These are phyloP conservation scores for Drosophila paracracens DNA, from an alignment of 2,888 invertebrate species.

Conservation along the genomic window DNA sequence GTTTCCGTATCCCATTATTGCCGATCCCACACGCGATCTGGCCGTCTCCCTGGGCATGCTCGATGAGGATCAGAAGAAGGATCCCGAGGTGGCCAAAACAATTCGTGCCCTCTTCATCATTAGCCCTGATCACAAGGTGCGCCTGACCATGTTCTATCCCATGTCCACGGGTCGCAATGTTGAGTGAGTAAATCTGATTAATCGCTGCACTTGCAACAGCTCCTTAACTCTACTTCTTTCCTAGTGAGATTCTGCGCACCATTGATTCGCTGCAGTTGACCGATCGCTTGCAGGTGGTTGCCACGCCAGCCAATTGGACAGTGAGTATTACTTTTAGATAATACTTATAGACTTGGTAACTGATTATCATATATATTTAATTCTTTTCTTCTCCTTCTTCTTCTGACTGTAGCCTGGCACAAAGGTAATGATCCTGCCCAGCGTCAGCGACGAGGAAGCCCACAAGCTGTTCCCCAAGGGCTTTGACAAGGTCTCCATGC, in stretches of 20 bases:
- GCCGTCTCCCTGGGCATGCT: constrained; percentile 92
- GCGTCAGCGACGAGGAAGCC: constrained; percentile 88
- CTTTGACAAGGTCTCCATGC: constrained; percentile 89
- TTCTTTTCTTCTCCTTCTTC: neutral
- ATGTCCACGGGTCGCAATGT: constrained; percentile 94
- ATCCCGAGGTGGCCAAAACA: constrained; percentile 89
- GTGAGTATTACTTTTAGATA: constrained; percentile 85
- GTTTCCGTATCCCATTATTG: constrained; percentile 93
- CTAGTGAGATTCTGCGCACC: constrained; percentile 92
- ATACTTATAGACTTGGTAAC: no score
- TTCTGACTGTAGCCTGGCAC: constrained; percentile 87
- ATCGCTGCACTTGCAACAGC: neutral
- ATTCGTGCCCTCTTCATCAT: constrained; percentile 92
- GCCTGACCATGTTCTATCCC: constrained; percentile 93
- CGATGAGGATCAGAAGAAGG: constrained; percentile 89
- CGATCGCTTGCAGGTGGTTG: constrained; percentile 89
- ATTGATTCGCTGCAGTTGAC: constrained; percentile 93
- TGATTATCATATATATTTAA: neutral
- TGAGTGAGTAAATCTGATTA: constrained; percentile 87
- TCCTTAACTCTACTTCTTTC: neutral
- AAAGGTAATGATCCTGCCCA: constrained; percentile 92
- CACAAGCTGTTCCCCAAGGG: constrained; percentile 89
- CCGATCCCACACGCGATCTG: constrained; percentile 90
- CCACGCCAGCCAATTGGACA: constrained; percentile 95
- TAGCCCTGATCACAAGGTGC: constrained; percentile 91